These are phyloP conservation scores for Panzeria rudis DNA, from an alignment of 2,888 invertebrate genomes.

Conservation along the genomic window DNA sequence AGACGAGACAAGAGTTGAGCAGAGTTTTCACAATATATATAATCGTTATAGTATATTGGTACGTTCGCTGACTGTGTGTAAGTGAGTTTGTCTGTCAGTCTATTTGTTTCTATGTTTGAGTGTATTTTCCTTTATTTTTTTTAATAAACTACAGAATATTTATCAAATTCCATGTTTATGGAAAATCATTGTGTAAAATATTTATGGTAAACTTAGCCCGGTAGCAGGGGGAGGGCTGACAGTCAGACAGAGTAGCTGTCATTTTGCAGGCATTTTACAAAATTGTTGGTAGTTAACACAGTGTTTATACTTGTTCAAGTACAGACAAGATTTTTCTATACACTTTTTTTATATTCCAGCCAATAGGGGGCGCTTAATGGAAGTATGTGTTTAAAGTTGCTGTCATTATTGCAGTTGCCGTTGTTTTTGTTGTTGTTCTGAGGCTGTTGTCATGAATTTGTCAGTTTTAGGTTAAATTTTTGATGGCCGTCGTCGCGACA, in stretches of 20 bases:
- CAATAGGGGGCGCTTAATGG: constrained; percentile 68
- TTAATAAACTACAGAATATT: constrained; percentile 65
- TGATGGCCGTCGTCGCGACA: constrained; percentile 73
- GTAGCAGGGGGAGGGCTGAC: constrained; percentile 35
- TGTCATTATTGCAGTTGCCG: constrained; percentile 62
- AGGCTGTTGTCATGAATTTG: constrained; percentile 74
- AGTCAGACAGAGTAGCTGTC: constrained; percentile 59
- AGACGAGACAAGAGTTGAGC: constrained; percentile 33
- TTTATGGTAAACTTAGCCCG: constrained; percentile 13
- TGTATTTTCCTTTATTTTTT: constrained; percentile 15
- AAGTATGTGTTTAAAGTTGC: constrained; percentile 61
- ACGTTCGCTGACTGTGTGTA: constrained; percentile 3
- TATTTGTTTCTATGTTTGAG: constrained; percentile 5
- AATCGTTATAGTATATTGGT: constrained; percentile 50
- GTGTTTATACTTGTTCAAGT: constrained; percentile 18
- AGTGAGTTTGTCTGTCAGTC: constrained; percentile 14
- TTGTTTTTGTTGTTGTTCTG: constrained; percentile 43
- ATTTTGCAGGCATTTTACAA: constrained; percentile 67
- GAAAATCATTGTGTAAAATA: constrained; percentile 58
- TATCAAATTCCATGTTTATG: constrained; percentile 67
- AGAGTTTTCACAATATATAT: constrained; percentile 60
- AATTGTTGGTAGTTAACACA: constrained; percentile 55
- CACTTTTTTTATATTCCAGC: constrained; percentile 42
- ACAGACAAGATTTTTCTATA: constrained; percentile 34
- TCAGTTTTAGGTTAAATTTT: constrained; percentile 76